Percentiles rank a stretch among this genome's conserved stretches.
These are phyloP conservation scores for Macropis europaea DNA, from an alignment of 2,888 invertebrate species.

Conservation along the genomic window DNA sequence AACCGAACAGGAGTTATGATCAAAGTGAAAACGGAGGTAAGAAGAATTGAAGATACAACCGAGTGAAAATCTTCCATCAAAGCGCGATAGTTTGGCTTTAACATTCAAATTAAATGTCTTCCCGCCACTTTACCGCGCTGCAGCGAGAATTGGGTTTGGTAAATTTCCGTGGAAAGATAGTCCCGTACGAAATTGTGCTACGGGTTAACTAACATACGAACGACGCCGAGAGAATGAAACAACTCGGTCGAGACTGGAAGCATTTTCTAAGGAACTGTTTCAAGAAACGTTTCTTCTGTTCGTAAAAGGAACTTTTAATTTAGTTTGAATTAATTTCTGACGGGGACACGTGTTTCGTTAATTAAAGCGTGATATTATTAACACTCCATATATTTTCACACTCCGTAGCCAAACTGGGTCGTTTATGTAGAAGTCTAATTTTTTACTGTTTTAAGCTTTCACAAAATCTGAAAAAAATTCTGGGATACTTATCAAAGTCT, in stretches of 20 bases:
- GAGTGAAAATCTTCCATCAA: slow-evolving; percentile 9
- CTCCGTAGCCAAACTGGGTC: no score
- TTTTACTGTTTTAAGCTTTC: no score
- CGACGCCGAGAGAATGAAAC: neutral
- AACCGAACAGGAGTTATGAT: neutral
- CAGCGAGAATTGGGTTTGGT: neutral
- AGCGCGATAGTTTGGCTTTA: slow-evolving; percentile 21
- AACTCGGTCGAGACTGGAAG: neutral
- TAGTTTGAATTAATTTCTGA: neutral
- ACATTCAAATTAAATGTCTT: slow-evolving; percentile 37
- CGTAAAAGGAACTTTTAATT: neutral
- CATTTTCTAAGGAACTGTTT: neutral
- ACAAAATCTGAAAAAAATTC: no score
- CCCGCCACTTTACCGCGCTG: neutral
- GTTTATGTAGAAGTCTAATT: no score
- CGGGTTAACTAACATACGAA: slow-evolving; percentile 1
- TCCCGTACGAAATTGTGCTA: neutral
- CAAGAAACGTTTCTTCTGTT: neutral
- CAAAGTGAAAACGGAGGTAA: slow-evolving; percentile 11
- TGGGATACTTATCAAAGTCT: no score
- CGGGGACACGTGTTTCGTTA: neutral
- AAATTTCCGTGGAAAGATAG: slow-evolving; percentile 10
- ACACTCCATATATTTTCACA: no score
- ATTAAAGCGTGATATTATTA: neutral
- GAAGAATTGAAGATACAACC: slow-evolving; percentile 20